phyloP scores from a whole-genome alignment of 2,113 vertebrate genomes.

The Lepus americanus region DNA sequence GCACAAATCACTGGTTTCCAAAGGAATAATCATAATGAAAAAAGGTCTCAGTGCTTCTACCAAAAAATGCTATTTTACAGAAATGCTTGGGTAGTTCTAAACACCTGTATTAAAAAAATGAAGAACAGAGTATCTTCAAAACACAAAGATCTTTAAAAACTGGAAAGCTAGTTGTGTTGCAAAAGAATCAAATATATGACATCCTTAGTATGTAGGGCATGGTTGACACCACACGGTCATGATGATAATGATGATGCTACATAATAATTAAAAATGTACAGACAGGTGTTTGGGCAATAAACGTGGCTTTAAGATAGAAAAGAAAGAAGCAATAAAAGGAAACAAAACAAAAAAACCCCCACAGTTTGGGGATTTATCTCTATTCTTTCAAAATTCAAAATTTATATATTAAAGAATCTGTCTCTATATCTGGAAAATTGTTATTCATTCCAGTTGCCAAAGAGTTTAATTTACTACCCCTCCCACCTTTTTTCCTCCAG shows the following conservation, averaged over 20 bases:
- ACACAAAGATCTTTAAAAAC: slow-evolving; percentile 20
- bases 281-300: not conserved
- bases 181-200: not conserved
- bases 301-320: not conserved
- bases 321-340: not conserved
- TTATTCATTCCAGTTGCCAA: not conserved
- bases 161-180: not conserved
- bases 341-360: not conserved
- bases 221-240: not conserved
- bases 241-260: not conserved
- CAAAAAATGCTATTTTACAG: slow-evolving; percentile 55
- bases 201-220: not conserved
- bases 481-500: not conserved
- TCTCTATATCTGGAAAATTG: not conserved
- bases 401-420: not conserved
- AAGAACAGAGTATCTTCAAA: not conserved
- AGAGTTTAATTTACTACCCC: not conserved
- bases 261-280: not conserved
- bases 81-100: slow-evolving; percentile 49
- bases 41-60: slow-evolving; percentile 1
- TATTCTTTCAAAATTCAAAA: slow-evolving; percentile 9
- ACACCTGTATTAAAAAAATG: not conserved
- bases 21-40: slow-evolving; percentile 37
- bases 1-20: slow-evolving; percentile 66
- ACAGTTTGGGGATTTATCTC: not conserved